Conservation (phyloP, 1,140 invertebrate genomes). For the Drosophila ogumai region DNA sequence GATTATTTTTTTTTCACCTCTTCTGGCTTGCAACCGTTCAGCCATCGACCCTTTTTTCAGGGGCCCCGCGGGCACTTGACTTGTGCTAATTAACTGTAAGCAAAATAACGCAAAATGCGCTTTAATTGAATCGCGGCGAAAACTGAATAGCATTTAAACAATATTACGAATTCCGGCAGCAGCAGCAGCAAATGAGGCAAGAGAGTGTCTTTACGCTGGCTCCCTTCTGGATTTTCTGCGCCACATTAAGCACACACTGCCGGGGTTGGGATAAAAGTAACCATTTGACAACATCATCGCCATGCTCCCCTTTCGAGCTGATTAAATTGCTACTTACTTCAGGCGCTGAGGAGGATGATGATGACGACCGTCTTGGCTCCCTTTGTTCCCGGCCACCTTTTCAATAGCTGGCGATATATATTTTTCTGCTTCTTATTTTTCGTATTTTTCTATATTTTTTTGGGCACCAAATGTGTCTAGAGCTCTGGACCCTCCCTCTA, state of each 20-base stretch:
- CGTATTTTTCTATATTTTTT: conserved; percentile 2
- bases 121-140: conserved; percentile 75
- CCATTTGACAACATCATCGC: conserved; percentile 79
- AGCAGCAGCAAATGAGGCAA: conserved; percentile 57
- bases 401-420: conserved; percentile 46
- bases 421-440: conserved; percentile 9
- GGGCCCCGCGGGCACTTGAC: conserved; percentile 40
- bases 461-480: conserved; percentile 72
- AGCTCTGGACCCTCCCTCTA: conserved; percentile 43
- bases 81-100: conserved; percentile 73
- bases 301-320: conserved; percentile 53
- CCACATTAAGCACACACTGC: conserved; percentile 70
- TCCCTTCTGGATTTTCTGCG: conserved; percentile 52
- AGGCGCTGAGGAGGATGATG: conserved; percentile 37
- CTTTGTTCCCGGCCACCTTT: conserved; percentile 66
- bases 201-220: conserved; percentile 63
- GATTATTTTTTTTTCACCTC: conserved; percentile 1
- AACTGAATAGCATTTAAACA: conserved; percentile 69
- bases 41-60: conserved; percentile 42
- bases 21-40: conserved; percentile 13
- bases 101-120: conserved; percentile 57
- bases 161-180: conserved; percentile 64
- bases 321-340: conserved; percentile 76
- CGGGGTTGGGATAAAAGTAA: conserved; percentile 28
- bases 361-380: conserved; percentile 50